A percentile compares a stretch with the other conserved stretches of the same genome.
These are phyloP conservation scores for Ctenicera cuprea DNA, from an alignment of 2,888 invertebrate genomes.

Conservation along the genomic window DNA sequence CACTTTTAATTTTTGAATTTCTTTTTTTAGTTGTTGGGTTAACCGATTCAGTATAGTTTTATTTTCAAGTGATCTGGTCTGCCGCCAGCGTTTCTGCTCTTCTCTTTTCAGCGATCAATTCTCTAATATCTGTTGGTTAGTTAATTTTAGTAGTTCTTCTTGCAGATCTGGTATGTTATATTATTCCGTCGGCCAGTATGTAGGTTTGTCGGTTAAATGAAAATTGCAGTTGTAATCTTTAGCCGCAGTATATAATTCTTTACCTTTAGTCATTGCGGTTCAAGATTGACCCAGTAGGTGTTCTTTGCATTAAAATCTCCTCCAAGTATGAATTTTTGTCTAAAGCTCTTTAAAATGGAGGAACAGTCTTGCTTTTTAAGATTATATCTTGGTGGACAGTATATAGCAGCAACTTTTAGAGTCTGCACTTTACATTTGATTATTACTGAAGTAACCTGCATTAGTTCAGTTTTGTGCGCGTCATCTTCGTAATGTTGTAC, in stretches of 20 bases:
- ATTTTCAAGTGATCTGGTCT: conserved; percentile 1
- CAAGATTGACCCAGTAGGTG: not conserved
- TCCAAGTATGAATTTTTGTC: not conserved
- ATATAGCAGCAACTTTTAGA: not conserved
- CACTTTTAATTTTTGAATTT: not conserved
- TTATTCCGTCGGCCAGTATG: not conserved
- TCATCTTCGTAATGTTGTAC: too few relatives aligned
- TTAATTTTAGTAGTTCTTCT: not conserved
- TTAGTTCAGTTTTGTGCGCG: too few relatives aligned
- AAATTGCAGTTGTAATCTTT: not conserved
- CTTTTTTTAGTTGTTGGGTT: conserved; percentile 1
- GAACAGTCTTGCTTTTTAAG: too few relatives aligned
- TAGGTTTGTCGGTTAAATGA: not conserved
- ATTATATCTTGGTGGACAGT: too few relatives aligned
- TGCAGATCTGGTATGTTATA: not conserved
- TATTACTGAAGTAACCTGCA: not conserved
- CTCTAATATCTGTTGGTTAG: not conserved
- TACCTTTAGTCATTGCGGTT: not conserved
- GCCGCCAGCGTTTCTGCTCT: not conserved
- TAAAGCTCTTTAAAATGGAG: not conserved
- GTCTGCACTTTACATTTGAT: conserved; percentile 5
- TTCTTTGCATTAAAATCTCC: not conserved
- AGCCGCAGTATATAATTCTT: not conserved
- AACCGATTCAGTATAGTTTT: not conserved
- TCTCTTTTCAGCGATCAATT: not conserved